Percentiles rank a stretch among this genome's conserved stretches.
These are phyloP conservation scores for Charaxes varanes DNA, from an alignment of 1,140 invertebrate species.

Conservation along the genomic window DNA sequence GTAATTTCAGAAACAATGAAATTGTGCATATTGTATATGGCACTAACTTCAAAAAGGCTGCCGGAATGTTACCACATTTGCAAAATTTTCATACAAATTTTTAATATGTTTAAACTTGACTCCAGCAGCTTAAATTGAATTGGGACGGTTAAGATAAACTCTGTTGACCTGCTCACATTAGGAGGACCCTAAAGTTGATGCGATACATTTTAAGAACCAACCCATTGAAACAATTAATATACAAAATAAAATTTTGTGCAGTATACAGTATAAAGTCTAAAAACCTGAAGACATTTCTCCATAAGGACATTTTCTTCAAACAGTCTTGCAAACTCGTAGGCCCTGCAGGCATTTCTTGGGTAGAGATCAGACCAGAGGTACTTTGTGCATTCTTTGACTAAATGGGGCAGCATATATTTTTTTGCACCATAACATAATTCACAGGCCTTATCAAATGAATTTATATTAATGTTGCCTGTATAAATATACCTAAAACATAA, in stretches of 20 bases:
- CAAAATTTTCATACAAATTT: too few relatives aligned
- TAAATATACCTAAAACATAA: slow-evolving; percentile 83
- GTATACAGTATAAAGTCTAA: background rate
- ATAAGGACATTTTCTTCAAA: slow-evolving; percentile 87
- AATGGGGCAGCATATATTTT: slow-evolving; percentile 89
- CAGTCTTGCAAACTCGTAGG: slow-evolving; percentile 89
- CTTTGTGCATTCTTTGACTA: slow-evolving; percentile 86
- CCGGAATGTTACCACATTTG: too few relatives aligned
- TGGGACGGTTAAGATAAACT: too few relatives aligned
- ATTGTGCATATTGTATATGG: too few relatives aligned
- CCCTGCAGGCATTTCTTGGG: slow-evolving; percentile 85
- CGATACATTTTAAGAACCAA: too few relatives aligned
- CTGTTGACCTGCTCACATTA: too few relatives aligned
- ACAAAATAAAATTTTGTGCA: slow-evolving; percentile 2
- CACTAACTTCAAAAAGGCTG: too few relatives aligned
- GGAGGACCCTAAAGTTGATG: too few relatives aligned
- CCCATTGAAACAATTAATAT: too few relatives aligned
- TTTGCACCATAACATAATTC: slow-evolving; percentile 91
- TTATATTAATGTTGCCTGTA: slow-evolving; percentile 84
- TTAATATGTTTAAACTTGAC: too few relatives aligned
- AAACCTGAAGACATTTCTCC: slow-evolving; percentile 85
- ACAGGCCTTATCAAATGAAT: slow-evolving; percentile 88
- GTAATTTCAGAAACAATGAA: too few relatives aligned
- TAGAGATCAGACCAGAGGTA: slow-evolving; percentile 87
- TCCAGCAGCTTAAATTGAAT: too few relatives aligned